Base-by-base conservation (phyloP, 2,113 vertebrate species). In the Diphyllodes magnificus region DNA sequence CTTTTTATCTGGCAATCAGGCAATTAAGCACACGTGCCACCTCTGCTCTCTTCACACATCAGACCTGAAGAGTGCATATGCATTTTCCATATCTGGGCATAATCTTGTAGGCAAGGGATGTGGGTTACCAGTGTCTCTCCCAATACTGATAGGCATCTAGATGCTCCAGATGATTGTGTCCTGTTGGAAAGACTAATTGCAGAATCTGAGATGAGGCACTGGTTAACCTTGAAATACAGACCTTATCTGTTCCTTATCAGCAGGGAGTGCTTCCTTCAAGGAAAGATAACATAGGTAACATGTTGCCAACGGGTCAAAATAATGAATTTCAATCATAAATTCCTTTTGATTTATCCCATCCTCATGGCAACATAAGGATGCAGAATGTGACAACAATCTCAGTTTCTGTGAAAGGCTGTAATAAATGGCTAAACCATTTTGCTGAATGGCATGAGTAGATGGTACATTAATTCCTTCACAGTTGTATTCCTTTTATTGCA, bases 11-110 rank as follows among this genome's bases (percentile, higher is more conserved):
- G 57, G 6, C 24, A 22, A 9, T 60, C 22, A 23, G 25, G 11
- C 49, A 47, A 12, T 45, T 28, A 44, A 63, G 31, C 47, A 47
- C 4, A 2, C 0, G 0, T 68, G 15, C 14, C 12, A 54, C 35
- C 35, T 83, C 11, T 59, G 28, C 33, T 42, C 15, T 31, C 27
- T 14, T 33, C 11, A 11, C 18, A 40, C 33, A 61, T 56, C 6
- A 78, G 60, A 37, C 15, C 8, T 18, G 23, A 69, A 24, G 30
- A 50, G 35, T 1, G 0, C 4, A 6, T 10, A 18, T 40, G 16
- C 15, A 1, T 16, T 75, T 27, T 42, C n/a, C 1, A 1, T 40
- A 40, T 30, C 31, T 42, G 31, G 27, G 4, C 65, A 13, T 39
- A 33, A 42, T 37, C 37, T 50, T 65, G 31, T 13, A 37, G 44